Evolutionary conservation across 2,797 vertebrate genomes (phyloP).

Genomic region (Hephaestus fuliginosus): DNA sequence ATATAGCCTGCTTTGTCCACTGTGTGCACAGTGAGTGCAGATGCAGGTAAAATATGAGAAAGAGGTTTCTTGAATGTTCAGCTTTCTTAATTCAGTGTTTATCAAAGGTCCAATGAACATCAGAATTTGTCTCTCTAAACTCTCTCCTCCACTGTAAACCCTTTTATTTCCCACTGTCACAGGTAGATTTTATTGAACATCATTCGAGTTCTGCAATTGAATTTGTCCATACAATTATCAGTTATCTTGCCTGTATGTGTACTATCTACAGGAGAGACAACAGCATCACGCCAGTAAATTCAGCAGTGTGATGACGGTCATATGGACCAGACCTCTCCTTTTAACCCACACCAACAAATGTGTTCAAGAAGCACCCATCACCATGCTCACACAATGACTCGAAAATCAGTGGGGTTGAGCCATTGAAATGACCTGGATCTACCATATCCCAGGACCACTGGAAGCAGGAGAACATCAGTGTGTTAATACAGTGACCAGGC

Average conservation of each 20-base stretch:
- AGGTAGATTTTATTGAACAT: background rate
- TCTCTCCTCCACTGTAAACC: background rate
- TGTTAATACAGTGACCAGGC: slow-evolving; percentile 9
- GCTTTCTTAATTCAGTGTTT: slow-evolving; percentile 1
- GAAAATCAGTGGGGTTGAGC: background rate
- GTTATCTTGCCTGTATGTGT: background rate
- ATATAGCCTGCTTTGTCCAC: slow-evolving; percentile 10
- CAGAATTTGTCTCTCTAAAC: background rate
- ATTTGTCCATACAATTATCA: background rate
- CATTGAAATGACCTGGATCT: too few species aligned
- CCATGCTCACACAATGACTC: background rate
- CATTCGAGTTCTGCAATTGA: background rate
- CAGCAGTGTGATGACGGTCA: background rate
- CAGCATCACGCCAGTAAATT: background rate
- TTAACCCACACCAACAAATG: background rate
- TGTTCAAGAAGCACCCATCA: background rate
- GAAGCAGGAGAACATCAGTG: slow-evolving; percentile 8
- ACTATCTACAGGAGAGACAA: background rate
- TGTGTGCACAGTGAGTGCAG: background rate
- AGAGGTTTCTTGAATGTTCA: background rate
- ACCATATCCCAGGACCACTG: background rate
- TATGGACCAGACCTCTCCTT: background rate
- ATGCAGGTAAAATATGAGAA: background rate
- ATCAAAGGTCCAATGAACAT: slow-evolving; percentile 9
- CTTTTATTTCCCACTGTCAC: background rate